A percentile compares a stretch with the other conserved stretches of the same genome.
phyloP scores from a whole-genome alignment of 2,888 invertebrate genomes.

The Stenodema calcarata region DNA sequence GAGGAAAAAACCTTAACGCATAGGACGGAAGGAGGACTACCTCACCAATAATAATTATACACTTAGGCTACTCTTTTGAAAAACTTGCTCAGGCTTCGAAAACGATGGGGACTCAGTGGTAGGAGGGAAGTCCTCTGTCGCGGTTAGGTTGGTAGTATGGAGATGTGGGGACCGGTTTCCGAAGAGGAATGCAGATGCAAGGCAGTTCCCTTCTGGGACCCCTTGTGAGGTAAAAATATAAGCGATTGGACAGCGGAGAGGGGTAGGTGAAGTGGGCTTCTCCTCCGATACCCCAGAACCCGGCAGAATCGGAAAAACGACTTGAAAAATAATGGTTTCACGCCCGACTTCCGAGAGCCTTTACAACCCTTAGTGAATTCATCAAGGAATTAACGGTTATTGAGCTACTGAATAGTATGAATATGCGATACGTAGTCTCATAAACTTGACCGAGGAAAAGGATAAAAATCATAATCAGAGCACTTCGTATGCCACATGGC shows the following conservation, averaged over 20 bases:
- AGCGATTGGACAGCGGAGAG: not conserved
- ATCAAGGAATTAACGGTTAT: not conserved
- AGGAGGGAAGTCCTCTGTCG: not conserved
- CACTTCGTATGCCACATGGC: too few species aligned
- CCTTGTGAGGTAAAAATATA: slow-evolving; percentile 28
- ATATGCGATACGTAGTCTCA: too few species aligned
- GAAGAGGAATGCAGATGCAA: slow-evolving; percentile 42
- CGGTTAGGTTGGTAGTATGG: slow-evolving; percentile 32
- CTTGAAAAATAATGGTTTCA: not conserved
- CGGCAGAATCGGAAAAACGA: not conserved
- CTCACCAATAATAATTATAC: not conserved
- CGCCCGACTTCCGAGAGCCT: too few species aligned
- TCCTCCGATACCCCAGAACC: not conserved
- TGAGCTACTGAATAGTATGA: too few species aligned
- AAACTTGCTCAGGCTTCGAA: not conserved
- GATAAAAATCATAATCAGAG: too few species aligned
- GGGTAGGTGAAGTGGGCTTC: not conserved
- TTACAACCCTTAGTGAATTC: not conserved
- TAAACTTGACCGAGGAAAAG: too few species aligned
- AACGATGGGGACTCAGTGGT: not conserved
- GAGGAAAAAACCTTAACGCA: not conserved
- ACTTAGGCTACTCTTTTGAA: slow-evolving; percentile 2
- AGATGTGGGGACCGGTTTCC: slow-evolving; percentile 42
- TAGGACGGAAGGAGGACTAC: not conserved
- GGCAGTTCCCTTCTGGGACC: slow-evolving; percentile 34